Base-by-base conservation (phyloP, 2,888 invertebrate species). In the Metopia argyrocephala region DNA sequence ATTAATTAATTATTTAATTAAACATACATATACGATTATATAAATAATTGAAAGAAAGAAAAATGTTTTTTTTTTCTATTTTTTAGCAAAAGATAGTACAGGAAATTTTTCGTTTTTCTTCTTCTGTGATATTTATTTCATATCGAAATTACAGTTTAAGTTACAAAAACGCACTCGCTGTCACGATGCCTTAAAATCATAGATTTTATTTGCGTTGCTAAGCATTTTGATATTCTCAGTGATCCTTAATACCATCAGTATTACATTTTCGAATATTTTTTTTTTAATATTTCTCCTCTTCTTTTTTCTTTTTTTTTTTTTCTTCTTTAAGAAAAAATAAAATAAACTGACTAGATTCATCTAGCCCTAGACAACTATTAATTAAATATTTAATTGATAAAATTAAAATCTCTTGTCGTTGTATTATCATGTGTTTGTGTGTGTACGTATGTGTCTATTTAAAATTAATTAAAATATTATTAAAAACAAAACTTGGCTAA, bases 301-400 rank as follows among this genome's bases (percentile, higher is more conserved):
- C 31, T 70, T 21, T 48, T 28, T 12, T 64, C 57, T 27, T 74
- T 50, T n/a, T 50, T 61, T 56, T 38, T 23, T 18, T 46, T 12
- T 46, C 31, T n/a, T n/a, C n/a, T n/a, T n/a, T n/a, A n/a, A n/a
- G n/a, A n/a, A n/a, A n/a, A n/a, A n/a, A 61, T 21, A 75, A 87
- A 87, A 66, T 61, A 76, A 86, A 87, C 86, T 89, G 89, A 89
- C 89, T 89, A 89, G 89, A 89, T 86, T 85, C 86, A 89, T 89
- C 89, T 88, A 89, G 89, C 89, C 89, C 86, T 89, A 86, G 88
- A 88, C 85, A 86, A 87, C 81, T 78, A 81, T 68, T 69, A 80
- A 76, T 69, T 76, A 61, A 50, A 31, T 31, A 56, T 56, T 74
- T 66, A 81, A 70, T 59, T 74, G 25, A 54, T 71, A 56, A 12